Evolutionary conservation across 2,797 vertebrate species (phyloP).

Genomic region (Gymnodraco acuticeps): DNA sequence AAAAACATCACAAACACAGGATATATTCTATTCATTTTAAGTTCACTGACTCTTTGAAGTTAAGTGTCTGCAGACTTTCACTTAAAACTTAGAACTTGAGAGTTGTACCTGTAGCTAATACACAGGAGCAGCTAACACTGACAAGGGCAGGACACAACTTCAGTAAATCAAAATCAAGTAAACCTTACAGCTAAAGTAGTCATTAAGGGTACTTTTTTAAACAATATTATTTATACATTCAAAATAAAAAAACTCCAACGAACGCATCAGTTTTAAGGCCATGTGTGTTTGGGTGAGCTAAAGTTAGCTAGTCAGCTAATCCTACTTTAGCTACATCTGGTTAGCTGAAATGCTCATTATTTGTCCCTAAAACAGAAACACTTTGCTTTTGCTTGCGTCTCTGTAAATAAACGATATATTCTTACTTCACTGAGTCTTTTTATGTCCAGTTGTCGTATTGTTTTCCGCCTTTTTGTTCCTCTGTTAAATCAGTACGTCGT

Average conservation of each 20-base stretch:
- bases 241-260: not conserved
- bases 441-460: conserved; percentile 15
- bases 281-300: conserved; percentile 54
- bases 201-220: rapidly evolving
- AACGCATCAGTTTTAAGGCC: conserved; percentile 24
- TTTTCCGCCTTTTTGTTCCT: conserved; percentile 12
- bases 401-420: rapidly evolving
- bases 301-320: conserved; percentile 51
- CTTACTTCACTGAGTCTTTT: not conserved
- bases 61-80: not conserved
- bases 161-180: not conserved
- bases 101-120: not conserved
- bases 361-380: not conserved
- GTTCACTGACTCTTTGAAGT: not conserved
- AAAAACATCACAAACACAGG: rapidly evolving
- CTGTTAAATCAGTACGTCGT: conserved; percentile 31
- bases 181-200: rapidly evolving
- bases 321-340: not conserved
- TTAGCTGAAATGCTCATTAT: not conserved
- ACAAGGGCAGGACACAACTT: not conserved
- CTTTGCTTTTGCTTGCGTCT: rapidly evolving
- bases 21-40: not conserved
- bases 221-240: rapidly evolving
- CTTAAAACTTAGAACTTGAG: not conserved
- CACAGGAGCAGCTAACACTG: not conserved